phyloP scores from a whole-genome alignment of 2,113 vertebrate species.

The Potamarius usumacintae region DNA sequence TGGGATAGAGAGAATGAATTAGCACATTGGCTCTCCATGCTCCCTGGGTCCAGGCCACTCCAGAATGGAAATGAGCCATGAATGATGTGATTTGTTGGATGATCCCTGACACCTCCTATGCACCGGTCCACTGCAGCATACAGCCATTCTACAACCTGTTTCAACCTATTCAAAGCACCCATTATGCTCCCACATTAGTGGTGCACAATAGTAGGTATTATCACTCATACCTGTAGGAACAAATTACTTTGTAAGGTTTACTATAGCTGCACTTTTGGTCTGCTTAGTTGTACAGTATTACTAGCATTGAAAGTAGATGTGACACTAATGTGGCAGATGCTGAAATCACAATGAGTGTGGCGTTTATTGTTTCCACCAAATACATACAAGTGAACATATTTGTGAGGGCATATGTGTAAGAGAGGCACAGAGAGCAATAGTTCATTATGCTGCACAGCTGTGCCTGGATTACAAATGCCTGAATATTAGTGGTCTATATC shows the following conservation, averaged over 20 bases:
- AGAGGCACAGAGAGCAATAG: not conserved
- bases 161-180: slow-evolving; percentile 47
- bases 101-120: slow-evolving; percentile 49
- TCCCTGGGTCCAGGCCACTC: slow-evolving; percentile 54
- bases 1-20: slow-evolving; percentile 59
- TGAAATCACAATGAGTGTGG: slow-evolving; percentile 9
- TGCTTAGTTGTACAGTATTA: not conserved
- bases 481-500: slow-evolving; percentile 42
- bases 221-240: slow-evolving; percentile 28
- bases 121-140: slow-evolving; percentile 42
- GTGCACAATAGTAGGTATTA: slow-evolving; percentile 51
- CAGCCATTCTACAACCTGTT: slow-evolving; percentile 40
- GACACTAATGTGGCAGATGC: slow-evolving; percentile 26
- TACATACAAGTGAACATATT: not conserved
- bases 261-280: slow-evolving; percentile 24
- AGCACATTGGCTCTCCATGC: slow-evolving; percentile 46
- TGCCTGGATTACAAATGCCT: slow-evolving; percentile 39
- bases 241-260: slow-evolving; percentile 39
- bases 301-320: slow-evolving; percentile 14
- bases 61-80: slow-evolving; percentile 63
- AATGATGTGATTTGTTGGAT: slow-evolving; percentile 64
- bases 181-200: slow-evolving; percentile 52
- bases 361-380: slow-evolving; percentile 34
- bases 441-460: slow-evolving; percentile 43
- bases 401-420: not conserved